Evolutionary conservation across 2,888 invertebrate genomes (phyloP).

Genomic region (Drosophila multiciliata): DNA sequence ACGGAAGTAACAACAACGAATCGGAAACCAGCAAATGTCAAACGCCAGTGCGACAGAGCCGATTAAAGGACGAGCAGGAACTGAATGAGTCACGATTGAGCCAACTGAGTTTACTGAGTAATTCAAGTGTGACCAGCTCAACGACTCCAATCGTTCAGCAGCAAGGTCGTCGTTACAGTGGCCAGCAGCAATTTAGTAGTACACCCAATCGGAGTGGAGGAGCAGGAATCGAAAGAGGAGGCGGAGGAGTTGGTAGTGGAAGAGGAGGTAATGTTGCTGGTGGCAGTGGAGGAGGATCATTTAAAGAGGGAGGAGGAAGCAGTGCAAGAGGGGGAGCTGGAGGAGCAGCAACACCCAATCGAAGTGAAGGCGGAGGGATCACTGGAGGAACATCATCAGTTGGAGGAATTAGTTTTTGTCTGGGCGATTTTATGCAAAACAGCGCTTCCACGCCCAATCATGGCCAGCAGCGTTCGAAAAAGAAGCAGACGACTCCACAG

Average conservation of each 20-base stretch:
- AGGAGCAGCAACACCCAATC: constrained; percentile 20
- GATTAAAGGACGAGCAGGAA: constrained; percentile 15
- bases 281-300: neutral
- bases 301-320: neutral
- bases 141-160: constrained; percentile 52
- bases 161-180: constrained; percentile 39
- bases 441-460: constrained; percentile 53
- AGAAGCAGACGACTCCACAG: constrained; percentile 61
- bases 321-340: neutral
- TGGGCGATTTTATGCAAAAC: constrained; percentile 82
- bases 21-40: constrained; percentile 69
- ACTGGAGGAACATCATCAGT: constrained; percentile 27
- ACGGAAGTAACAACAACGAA: constrained; percentile 30
- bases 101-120: constrained; percentile 45
- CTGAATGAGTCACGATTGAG: constrained; percentile 47
- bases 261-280: too few relatives aligned
- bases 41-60: constrained; percentile 56
- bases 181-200: constrained; percentile 49
- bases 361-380: neutral
- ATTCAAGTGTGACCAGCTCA: constrained; percentile 35
- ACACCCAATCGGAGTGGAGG: constrained; percentile 62
- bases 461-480: constrained; percentile 61
- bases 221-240: constrained; percentile 29
- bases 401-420: constrained; percentile 67
- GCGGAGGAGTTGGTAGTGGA: neutral